Percentiles rank a stretch among this genome's conserved stretches.
phyloP scores from a whole-genome alignment of 2,888 invertebrate genomes.

The Argynnis bischoffii region DNA sequence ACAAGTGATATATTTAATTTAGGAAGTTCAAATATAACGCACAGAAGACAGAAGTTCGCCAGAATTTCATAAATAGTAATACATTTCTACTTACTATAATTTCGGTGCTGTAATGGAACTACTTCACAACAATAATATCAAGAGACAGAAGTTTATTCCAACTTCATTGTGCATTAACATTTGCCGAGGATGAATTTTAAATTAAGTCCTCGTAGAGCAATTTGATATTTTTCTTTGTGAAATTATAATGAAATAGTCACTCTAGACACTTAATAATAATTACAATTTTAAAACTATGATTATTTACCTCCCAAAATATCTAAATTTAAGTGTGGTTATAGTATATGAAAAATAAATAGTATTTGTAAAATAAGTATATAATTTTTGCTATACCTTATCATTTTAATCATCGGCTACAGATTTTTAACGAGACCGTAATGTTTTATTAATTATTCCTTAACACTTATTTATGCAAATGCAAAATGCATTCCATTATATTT shows the following conservation, averaged over 20 bases:
- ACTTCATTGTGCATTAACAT: conserved; percentile 39
- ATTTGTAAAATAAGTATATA: no score
- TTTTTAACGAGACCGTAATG: no score
- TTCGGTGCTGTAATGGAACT: conserved; percentile 32
- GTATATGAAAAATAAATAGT: no score
- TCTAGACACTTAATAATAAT: background rate
- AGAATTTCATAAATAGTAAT: conserved; percentile 35
- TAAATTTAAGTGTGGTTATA: no score
- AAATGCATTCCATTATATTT: no score
- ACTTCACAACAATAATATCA: conserved; percentile 40
- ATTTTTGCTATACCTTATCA: no score
- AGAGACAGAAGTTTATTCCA: conserved; percentile 40
- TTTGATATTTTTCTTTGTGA: conserved; percentile 26
- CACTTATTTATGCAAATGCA: no score
- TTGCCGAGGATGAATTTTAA: conserved; percentile 36
- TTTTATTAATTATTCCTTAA: no score
- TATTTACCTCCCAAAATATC: no score
- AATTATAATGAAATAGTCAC: background rate
- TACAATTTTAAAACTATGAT: background rate
- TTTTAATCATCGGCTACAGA: no score
- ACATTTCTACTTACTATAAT: conserved; percentile 28
- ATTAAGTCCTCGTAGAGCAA: conserved; percentile 29
- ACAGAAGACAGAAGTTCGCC: conserved; percentile 12
- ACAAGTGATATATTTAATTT: conserved; percentile 24
- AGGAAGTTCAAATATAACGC: conserved; percentile 23